phyloP scores from a whole-genome alignment of 23 tunicate species.

The Halocynthia roretzi region DNA sequence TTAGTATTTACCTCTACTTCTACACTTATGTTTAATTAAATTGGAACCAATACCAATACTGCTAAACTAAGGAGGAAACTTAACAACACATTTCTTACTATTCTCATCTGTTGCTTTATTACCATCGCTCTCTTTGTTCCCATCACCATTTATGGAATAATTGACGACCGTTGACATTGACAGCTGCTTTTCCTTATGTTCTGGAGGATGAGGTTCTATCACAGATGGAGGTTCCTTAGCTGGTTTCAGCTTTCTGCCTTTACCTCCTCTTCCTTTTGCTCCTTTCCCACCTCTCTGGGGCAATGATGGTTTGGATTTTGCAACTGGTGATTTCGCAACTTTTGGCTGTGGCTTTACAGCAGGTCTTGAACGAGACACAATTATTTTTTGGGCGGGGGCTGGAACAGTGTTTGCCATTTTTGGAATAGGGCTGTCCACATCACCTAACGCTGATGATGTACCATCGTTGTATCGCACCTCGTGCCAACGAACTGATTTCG shows the following conservation, averaged over 20 bases:
- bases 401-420: not conserved
- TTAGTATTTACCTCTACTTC: no score
- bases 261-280: slow-evolving; percentile 15
- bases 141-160: slow-evolving; percentile 51
- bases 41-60: no score
- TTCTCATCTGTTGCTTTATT: no score
- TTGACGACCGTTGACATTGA: slow-evolving; percentile 39
- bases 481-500: slow-evolving; percentile 80
- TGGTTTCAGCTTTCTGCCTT: slow-evolving; percentile 37
- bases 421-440: not conserved
- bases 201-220: slow-evolving; percentile 67
- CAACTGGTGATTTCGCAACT: not conserved
- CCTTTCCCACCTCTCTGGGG: slow-evolving; percentile 23
- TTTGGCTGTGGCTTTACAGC: not conserved
- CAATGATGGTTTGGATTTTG: slow-evolving; percentile 12
- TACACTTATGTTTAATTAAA: no score
- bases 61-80: no score
- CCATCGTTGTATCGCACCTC: slow-evolving; percentile 86
- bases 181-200: slow-evolving; percentile 29
- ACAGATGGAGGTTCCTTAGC: slow-evolving; percentile 28
- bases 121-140: no score
- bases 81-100: no score
- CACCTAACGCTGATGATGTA: slow-evolving; percentile 56
- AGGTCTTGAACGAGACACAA: not conserved
- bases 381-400: slow-evolving; percentile 5